phyloP scores from a whole-genome alignment of 2,888 invertebrate species.

The Onthophagus sagittarius region DNA sequence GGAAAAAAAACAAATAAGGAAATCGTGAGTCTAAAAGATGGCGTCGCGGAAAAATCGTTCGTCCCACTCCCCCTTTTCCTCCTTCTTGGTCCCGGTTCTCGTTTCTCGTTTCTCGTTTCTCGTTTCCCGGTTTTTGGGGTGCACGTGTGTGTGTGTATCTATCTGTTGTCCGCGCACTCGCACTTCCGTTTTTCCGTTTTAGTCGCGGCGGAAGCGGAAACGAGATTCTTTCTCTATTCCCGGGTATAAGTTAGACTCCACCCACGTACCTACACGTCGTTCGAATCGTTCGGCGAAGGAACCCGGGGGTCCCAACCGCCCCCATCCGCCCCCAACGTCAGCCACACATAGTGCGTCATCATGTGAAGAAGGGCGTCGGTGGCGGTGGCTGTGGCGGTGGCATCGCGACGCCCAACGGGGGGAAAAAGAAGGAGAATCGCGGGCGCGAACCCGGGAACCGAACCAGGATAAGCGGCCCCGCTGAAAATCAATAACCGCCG shows the following conservation, averaged over 20 bases:
- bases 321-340: background rate
- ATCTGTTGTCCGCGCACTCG: slow-evolving; percentile 26
- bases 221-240: slow-evolving; percentile 7
- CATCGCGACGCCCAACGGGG: slow-evolving; percentile 6
- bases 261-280: slow-evolving; percentile 5
- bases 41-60: background rate
- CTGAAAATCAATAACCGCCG: slow-evolving; percentile 10
- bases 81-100: background rate
- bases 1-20: background rate
- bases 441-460: slow-evolving; percentile 4
- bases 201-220: background rate
- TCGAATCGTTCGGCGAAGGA: background rate
- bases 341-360: slow-evolving; percentile 10
- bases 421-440: background rate
- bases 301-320: background rate
- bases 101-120: no score
- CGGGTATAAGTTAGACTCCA: slow-evolving; percentile 7
- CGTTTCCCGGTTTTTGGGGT: background rate
- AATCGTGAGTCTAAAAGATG: background rate
- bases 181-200: slow-evolving; percentile 27
- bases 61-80: background rate
- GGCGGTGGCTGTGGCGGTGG: background rate
- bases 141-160: slow-evolving; percentile 5
- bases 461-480: slow-evolving; percentile 9
- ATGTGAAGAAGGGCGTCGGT: background rate